Base-by-base conservation (phyloP, 2,888 invertebrate genomes). In the Erpobdella octoculata region DNA sequence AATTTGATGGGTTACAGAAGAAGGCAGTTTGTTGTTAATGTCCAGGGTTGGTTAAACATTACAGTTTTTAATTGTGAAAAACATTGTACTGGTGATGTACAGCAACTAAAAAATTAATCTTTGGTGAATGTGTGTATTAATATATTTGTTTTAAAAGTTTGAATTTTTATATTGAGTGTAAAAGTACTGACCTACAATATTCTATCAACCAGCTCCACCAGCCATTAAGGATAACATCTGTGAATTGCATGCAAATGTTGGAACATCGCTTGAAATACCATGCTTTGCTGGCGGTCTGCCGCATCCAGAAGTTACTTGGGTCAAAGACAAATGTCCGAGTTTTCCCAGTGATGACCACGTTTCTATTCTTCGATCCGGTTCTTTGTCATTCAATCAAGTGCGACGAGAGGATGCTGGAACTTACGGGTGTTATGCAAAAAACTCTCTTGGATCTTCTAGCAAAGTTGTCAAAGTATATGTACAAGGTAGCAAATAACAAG, bases 341-440 rank as follows among this genome's bases (percentile, higher is more conserved):
- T 15, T 41, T 15, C n/a, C 38, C n/a, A 12, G 6, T 35, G 62
- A 64, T 35, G 18, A 21, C 25, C 58, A 36, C 2, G 28, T 73
- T 25, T 59, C 53, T n/a, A 66, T 75, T 33, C 71, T 74, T 2
- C 73, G 73, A 3, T 74, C 74, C 68, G 76, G 76, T 15, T 74
- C 76, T 2, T 72, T 77, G 36, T 66, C 74, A 33, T 66, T 75
- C 58, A 64, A 25, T 59, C 21, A 69, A 8, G 75, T 76, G 3
- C 59, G 78, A 59, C 73, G 77, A 5, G 76, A 76, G 0, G 83
- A 86, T 77, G 82, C 78, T 35, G 85, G 85, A 8, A 78, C 80
- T 15, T 86, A 85, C 75, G 81, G 82, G 73, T 85, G 85, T 77
- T 75, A 81, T 6, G 86, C 84, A 0, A 76, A 78, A 6, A 86